Percentiles rank a stretch among this genome's conserved stretches.
Conservation (phyloP, 2,113 vertebrate genomes). For the Lepisosteus oculatus region DNA sequence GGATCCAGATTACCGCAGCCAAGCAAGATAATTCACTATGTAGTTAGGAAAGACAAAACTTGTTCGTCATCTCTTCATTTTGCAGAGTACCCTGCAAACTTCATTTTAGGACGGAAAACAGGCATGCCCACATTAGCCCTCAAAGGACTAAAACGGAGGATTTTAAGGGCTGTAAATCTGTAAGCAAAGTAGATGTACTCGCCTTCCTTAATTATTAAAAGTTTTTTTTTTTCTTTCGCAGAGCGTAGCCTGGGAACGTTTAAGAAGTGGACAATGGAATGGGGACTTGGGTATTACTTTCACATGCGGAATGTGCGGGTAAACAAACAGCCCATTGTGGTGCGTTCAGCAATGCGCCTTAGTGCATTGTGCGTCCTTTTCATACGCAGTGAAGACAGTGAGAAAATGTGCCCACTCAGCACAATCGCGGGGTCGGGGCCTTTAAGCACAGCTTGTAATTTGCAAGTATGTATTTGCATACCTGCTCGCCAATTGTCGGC, state of each 20-base stretch:
- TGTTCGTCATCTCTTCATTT: too few relatives aligned
- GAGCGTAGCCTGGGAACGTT: conserved; percentile 59
- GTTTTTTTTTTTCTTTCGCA: conserved; percentile 35
- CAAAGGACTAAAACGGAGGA: too few relatives aligned
- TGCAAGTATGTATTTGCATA: conserved; percentile 23
- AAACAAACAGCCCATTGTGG: conserved; percentile 71
- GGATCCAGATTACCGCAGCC: too few relatives aligned
- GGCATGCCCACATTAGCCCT: too few relatives aligned
- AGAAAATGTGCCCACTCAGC: conserved; percentile 80
- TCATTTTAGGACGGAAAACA: too few relatives aligned
- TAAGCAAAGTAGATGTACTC: too few relatives aligned
- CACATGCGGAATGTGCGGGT: conserved; percentile 55
- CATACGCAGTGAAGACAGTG: conserved; percentile 61
- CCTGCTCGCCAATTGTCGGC: conserved; percentile 30
- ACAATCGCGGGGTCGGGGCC: conserved; percentile 51
- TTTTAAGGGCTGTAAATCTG: too few relatives aligned
- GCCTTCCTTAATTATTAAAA: not conserved
- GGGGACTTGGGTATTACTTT: conserved; percentile 67
- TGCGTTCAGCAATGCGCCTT: conserved; percentile 52
- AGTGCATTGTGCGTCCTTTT: conserved; percentile 57
- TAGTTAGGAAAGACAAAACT: too few relatives aligned
- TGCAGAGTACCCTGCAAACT: too few relatives aligned
- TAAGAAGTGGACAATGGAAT: conserved; percentile 63
- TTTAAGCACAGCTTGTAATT: conserved; percentile 50
- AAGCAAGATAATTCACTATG: too few relatives aligned